phyloP scores from a whole-genome alignment of 2,797 vertebrate genomes.

The Arnoldichthys spilopterus region DNA sequence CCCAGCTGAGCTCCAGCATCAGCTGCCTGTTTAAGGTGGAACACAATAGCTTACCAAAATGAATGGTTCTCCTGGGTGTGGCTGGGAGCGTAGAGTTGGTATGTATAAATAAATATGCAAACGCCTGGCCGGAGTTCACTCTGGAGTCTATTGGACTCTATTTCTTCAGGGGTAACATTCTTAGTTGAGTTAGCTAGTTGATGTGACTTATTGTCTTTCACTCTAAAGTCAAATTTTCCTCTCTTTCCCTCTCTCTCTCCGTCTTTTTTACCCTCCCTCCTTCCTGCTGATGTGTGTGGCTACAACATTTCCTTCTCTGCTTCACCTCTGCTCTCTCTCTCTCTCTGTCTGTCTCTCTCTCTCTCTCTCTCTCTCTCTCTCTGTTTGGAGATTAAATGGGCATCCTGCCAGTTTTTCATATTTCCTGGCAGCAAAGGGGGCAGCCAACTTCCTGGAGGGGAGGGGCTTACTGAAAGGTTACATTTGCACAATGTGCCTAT shows the following conservation, averaged over 20 bases:
- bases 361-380: conserved; percentile 57
- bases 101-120: conserved; percentile 7
- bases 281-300: conserved; percentile 68
- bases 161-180: conserved; percentile 56
- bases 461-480: conserved; percentile 88
- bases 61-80: conserved; percentile 25
- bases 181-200: conserved; percentile 66
- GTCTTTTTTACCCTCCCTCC: conserved; percentile 57
- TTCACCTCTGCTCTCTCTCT: conserved; percentile 51
- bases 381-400: conserved; percentile 86
- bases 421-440: conserved; percentile 85
- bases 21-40: conserved; percentile 40
- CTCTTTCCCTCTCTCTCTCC: conserved; percentile 62
- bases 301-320: conserved; percentile 72
- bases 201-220: conserved; percentile 55
- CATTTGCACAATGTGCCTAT: conserved; percentile 91
- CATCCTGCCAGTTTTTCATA: conserved; percentile 90
- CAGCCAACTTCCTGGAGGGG: conserved; percentile 85
- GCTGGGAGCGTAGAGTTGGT: conserved; percentile 17
- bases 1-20: conserved; percentile 6
- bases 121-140: conserved; percentile 36
- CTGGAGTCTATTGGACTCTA: conserved; percentile 2
- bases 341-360: conserved; percentile 62
- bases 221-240: conserved; percentile 55
- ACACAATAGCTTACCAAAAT: conserved; percentile 13